Evolutionary conservation across 2,888 invertebrate species (phyloP), one percentile per base, ranked within the genome.

Genomic region (Zele albiditarsus): DNA sequence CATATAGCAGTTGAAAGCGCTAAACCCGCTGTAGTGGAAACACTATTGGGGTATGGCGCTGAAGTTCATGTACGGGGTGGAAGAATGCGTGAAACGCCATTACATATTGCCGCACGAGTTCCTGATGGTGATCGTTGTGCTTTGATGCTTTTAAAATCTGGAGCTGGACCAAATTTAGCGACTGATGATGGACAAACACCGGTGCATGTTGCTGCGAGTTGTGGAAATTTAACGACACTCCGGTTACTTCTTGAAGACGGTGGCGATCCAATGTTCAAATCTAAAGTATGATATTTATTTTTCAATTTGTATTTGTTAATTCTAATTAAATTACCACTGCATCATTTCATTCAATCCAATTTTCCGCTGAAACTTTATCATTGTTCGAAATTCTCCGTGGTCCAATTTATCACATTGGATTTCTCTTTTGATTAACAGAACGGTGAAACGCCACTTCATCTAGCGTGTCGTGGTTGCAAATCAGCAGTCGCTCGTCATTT

Each of bases 151-250:
- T 91, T 99, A 49, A 99, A 99, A 90, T 98, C 98, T 3, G 99
- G 99, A 0, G 99, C 99, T 10, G 96, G 97, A 76, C 97, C 98
- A 0, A 99, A 99, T 90, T 93, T 98, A 78, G 94, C 95, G 3
- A 98, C 98, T 76, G 97, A 97, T 88, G 98, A 98, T 89, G 98
- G 98, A 1, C 96, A 98, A 90, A 98, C 98, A 0, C 97, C 99
- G 0, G 95, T 99, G 4, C 99, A 99, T 87, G 97, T 99, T 23
- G 97, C 99, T 0, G 97, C 98, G 0, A 93, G 96, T 82, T 94
- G 95, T 84, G 99, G 99, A 0, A 98, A 98, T 89, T 90, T 97
- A 70, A 93, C 94, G 71, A 97, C 98, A 8, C 92, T 98, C 69
- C 90, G 95, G 81, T 92, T 98, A 6, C 91, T 99, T 14, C 91